A percentile compares a stretch with the other conserved stretches of the same genome.
Conservation (phyloP, 2,888 invertebrate genomes). For the Meteorus colon region DNA sequence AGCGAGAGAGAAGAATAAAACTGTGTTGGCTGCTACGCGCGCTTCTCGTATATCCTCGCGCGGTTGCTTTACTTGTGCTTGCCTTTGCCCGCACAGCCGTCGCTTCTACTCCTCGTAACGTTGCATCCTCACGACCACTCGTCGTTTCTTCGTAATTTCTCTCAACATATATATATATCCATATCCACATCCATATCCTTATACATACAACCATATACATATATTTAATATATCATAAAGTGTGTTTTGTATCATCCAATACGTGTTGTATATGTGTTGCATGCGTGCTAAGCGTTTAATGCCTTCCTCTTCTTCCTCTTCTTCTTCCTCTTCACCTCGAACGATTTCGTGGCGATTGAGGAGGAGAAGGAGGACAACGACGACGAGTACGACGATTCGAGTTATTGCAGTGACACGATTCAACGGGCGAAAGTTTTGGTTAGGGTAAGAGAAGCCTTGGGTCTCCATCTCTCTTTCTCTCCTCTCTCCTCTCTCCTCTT, state of each 20-base stretch:
- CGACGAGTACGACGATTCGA: conserved; percentile 14
- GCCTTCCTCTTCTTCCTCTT: conserved; percentile 31
- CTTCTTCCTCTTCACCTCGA: conserved; percentile 6
- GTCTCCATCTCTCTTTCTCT: neutral
- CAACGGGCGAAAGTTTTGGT: conserved; percentile 18
- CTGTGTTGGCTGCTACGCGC: neutral
- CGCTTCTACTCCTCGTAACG: neutral
- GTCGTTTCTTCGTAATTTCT: neutral
- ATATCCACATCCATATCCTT: neutral
- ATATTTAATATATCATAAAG: conserved; percentile 25
- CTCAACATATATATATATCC: neutral
- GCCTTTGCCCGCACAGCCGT: conserved; percentile 2
- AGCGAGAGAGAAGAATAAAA: neutral
- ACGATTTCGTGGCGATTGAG: conserved; percentile 7
- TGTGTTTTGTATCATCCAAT: conserved; percentile 35
- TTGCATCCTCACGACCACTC: neutral
- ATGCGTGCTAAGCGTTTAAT: conserved; percentile 34
- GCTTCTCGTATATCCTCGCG: conserved; percentile 3
- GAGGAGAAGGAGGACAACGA: conserved; percentile 17
- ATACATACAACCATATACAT: neutral
- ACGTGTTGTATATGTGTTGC: conserved; percentile 40
- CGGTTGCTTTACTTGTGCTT: neutral
- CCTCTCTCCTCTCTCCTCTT: neutral
- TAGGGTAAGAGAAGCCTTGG: conserved; percentile 29
- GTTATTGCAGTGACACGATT: conserved; percentile 23